Conservation (phyloP, 1,140 invertebrate species). For the Drosophila watanabei region DNA sequence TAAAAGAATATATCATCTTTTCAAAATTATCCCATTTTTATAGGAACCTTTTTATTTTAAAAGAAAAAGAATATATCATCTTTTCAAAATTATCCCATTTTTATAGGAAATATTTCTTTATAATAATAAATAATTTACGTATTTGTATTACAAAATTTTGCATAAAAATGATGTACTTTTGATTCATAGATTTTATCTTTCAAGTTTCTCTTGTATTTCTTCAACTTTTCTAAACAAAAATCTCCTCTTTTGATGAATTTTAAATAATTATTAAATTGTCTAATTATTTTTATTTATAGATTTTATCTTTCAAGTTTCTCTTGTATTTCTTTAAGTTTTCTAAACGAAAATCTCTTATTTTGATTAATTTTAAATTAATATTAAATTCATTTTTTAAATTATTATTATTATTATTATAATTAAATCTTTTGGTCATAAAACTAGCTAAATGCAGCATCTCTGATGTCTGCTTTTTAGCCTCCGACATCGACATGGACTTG, state of each 20-base stretch:
- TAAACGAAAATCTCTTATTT: background rate
- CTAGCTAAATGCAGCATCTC: conserved; percentile 5
- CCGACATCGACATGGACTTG: background rate
- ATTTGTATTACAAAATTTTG: background rate
- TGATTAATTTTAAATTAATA: background rate
- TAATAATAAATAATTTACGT: background rate
- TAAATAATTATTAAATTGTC: too few species aligned
- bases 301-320: background rate
- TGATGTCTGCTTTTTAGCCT: conserved; percentile 13
- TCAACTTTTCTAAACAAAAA: background rate
- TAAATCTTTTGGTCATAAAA: background rate
- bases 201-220: background rate
- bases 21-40: too few species aligned
- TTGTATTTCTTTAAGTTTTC: background rate
- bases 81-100: too few species aligned
- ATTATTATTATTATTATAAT: too few species aligned
- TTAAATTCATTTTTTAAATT: too few species aligned
- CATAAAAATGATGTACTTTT: background rate
- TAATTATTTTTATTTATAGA: background rate
- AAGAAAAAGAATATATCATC: too few species aligned
- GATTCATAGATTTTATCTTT: background rate
- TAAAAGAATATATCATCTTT: background rate
- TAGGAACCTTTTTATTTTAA: too few species aligned
- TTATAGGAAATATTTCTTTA: too few species aligned
- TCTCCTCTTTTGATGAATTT: background rate